A percentile compares a stretch with the other conserved stretches of the same genome.
phyloP scores from a whole-genome alignment of 2,797 vertebrate species.

The Eulemur coronatus region DNA sequence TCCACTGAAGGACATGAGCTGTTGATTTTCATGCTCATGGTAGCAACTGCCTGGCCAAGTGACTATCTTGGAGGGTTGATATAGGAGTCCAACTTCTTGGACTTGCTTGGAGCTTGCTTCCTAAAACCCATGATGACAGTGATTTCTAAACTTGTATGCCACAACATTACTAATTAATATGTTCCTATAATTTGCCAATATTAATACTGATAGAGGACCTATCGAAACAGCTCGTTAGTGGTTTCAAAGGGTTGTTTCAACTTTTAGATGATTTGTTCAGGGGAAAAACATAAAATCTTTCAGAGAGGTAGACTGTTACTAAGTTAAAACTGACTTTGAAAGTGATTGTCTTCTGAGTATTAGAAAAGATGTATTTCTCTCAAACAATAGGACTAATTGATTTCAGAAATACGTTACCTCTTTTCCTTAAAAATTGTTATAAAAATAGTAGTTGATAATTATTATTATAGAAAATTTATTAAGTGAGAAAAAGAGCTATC shows the following conservation, averaged over 20 bases:
- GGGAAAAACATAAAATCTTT: background rate
- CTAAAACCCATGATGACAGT: background rate
- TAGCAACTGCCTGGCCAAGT: background rate
- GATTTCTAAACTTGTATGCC: background rate
- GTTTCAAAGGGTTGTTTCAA: background rate
- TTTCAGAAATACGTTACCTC: background rate
- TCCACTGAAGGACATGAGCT: background rate
- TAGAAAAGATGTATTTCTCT: conserved; percentile 12
- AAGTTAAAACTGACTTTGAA: conserved; percentile 53
- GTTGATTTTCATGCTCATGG: background rate
- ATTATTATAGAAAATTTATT: background rate
- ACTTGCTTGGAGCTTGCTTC: background rate
- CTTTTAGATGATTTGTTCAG: background rate
- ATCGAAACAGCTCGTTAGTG: background rate
- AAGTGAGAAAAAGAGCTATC: background rate
- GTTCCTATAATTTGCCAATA: background rate
- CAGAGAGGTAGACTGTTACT: background rate
- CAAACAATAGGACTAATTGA: background rate
- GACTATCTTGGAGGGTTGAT: background rate
- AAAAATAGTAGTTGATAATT: background rate
- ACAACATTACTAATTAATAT: background rate
- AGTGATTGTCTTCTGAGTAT: background rate
- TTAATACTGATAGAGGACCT: background rate
- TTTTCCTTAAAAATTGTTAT: conserved; percentile 21
- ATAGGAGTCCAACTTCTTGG: background rate